A percentile compares a stretch with the other conserved stretches of the same genome.
Evolutionary conservation across 2,888 invertebrate species (phyloP).

Genomic region (Lepidochitona cinerea): DNA sequence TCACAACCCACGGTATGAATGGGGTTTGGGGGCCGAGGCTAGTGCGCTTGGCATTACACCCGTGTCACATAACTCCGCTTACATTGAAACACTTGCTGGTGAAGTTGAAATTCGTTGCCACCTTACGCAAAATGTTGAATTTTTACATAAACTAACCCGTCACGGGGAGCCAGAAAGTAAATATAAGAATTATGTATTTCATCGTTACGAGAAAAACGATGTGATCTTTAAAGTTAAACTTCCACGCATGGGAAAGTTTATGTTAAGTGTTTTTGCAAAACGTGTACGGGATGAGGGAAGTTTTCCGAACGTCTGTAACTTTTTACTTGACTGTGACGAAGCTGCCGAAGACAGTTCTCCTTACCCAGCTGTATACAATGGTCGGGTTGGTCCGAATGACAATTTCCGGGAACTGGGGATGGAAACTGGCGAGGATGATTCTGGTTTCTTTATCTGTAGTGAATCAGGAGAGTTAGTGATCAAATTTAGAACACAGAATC

Average conservation of each 20-base stretch:
- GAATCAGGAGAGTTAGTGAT: neutral
- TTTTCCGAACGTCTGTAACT: neutral
- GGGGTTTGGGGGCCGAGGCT: neutral
- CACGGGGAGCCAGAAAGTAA: neutral
- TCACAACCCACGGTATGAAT: neutral
- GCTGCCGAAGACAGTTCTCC: neutral
- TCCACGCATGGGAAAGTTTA: neutral
- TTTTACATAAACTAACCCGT: neutral
- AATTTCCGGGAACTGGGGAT: neutral
- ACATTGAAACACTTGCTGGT: neutral
- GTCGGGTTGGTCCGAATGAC: neutral
- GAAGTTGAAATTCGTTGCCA: neutral
- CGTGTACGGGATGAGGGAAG: neutral
- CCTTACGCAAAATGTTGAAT: neutral
- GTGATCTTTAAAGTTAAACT: neutral
- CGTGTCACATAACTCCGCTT: neutral
- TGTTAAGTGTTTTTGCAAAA: neutral
- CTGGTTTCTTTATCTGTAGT: neutral
- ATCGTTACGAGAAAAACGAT: neutral
- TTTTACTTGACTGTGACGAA: neutral
- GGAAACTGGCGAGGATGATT: neutral
- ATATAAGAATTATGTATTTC: neutral
- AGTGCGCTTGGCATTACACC: neutral
- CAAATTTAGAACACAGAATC: neutral
- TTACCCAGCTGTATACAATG: neutral